A percentile compares a stretch with the other conserved stretches of the same genome.
Evolutionary conservation across 2,113 vertebrate genomes (phyloP).

Genomic region (Syngnathus floridae): DNA sequence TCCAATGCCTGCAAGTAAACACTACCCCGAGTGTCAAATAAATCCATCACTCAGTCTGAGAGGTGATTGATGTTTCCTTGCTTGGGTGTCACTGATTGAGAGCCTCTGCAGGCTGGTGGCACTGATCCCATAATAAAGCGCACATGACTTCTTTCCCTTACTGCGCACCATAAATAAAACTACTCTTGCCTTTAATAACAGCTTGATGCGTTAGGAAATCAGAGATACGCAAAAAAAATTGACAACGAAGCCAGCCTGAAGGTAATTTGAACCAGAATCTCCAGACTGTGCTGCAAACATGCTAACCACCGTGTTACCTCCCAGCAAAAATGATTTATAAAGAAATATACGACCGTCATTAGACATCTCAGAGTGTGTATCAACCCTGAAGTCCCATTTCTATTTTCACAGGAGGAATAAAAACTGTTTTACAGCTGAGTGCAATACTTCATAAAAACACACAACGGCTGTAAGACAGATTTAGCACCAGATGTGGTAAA

Average conservation of each 20-base stretch:
- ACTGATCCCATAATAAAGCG: conserved; percentile 35
- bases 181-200: conserved; percentile 21
- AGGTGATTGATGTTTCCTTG: conserved; percentile 35
- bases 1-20: conserved; percentile 24
- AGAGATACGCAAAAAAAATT: not conserved
- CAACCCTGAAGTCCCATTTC: too few species aligned
- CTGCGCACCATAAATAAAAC: conserved; percentile 19
- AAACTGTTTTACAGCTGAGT: not conserved
- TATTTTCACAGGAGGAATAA: not conserved
- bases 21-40: conserved; percentile 17
- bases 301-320: too few species aligned
- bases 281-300: too few species aligned
- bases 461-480: not conserved
- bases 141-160: conserved; percentile 14
- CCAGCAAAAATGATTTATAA: too few species aligned
- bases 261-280: not conserved
- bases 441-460: not conserved
- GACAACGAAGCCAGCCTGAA: not conserved
- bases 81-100: conserved; percentile 31
- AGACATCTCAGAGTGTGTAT: too few species aligned
- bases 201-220: conserved; percentile 18
- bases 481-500: not conserved
- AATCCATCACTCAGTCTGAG: conserved; percentile 40
- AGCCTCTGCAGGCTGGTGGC: conserved; percentile 35
- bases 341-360: too few species aligned